Evolutionary conservation across 2,888 invertebrate species (phyloP), one percentile per base, ranked within the genome.

Genomic region (Apotomis betuletana): DNA sequence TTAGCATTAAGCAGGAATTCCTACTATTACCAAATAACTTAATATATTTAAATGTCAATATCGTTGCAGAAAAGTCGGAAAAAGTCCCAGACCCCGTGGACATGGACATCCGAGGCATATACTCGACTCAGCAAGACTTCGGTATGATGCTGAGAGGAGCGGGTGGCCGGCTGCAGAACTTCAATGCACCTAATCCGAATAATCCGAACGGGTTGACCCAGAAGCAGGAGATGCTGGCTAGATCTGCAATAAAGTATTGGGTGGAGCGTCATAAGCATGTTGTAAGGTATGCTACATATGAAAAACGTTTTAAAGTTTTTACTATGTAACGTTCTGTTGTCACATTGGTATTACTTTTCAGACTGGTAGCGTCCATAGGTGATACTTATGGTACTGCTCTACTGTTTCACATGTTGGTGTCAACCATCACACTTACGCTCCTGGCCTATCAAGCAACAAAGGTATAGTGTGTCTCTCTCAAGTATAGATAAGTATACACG

Each of bases 161-260:
- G 49, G 96, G 96, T 0, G 94, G 95, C 0, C 94, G 94, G 55
- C 87, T 96, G 38, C 96, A 96, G 86, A 95, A 94, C 58, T 96
- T 96, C 78, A 94, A 84, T 0, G 79, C 82, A 63, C 75, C 76
- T 1, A 94, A 94, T 0, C 89, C 94, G 3, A 96, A 80, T 36
- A 93, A 97, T 77, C 97, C 97, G 0, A 97, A 97, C 77, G 97
- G 97, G 0, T 89, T 97, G 64, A 96, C 96, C 0, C 96, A 96
- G 85, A 97, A 97, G 82, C 97, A 97, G 82, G 97, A 97, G 86
- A 94, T 97, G 91, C 93, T 97, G 88, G 97, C 97, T 1, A 94
- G 97, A 77, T 97, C 97, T 49, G 97, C 97, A 15, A 97, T 97
- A 80, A 97, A 97, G 81, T 97, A 97, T 83, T 97, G 97, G 97